Evolutionary conservation across 53 echinoderm and acorn worm genomes (phyloP).

Genomic region (Patiria pectinifera): DNA sequence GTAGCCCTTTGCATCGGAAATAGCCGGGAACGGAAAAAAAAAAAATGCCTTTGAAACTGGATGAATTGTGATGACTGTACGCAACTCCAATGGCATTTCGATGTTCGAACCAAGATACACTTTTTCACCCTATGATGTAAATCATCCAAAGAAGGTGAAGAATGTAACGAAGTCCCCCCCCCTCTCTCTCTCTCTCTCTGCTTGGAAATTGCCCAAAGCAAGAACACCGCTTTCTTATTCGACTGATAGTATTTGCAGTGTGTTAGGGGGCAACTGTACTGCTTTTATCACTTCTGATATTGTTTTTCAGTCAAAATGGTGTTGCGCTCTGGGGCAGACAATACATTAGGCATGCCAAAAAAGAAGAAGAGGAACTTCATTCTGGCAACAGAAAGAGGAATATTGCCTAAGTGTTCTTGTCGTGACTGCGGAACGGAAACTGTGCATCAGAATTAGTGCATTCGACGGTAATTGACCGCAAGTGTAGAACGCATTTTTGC

Average conservation of each 20-base stretch:
- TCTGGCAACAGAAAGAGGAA: not conserved
- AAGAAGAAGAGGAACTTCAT: not conserved
- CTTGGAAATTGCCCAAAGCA: not conserved
- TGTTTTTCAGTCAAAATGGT: constrained; percentile 37
- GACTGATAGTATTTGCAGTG: not conserved
- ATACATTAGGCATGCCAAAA: constrained; percentile 36
- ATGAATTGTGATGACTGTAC: too few relatives aligned
- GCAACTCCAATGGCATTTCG: too few relatives aligned
- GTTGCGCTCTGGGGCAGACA: not conserved
- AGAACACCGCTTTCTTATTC: not conserved
- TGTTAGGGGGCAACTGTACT: not conserved
- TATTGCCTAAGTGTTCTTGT: constrained; percentile 25
- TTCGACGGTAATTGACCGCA: not conserved
- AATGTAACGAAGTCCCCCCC: not conserved
- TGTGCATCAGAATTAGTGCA: constrained; percentile 20
- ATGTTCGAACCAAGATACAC: too few relatives aligned
- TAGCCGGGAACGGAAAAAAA: too few relatives aligned
- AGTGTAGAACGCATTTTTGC: not conserved
- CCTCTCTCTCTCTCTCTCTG: not conserved
- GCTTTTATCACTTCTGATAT: constrained; percentile 19
- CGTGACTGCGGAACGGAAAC: constrained; percentile 3
- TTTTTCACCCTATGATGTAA: not conserved
- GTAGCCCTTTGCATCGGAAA: too few relatives aligned
- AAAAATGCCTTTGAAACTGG: too few relatives aligned
- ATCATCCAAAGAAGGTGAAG: not conserved